phyloP scores from a whole-genome alignment of 2,797 vertebrate genomes.

The Synanceia verrucosa region DNA sequence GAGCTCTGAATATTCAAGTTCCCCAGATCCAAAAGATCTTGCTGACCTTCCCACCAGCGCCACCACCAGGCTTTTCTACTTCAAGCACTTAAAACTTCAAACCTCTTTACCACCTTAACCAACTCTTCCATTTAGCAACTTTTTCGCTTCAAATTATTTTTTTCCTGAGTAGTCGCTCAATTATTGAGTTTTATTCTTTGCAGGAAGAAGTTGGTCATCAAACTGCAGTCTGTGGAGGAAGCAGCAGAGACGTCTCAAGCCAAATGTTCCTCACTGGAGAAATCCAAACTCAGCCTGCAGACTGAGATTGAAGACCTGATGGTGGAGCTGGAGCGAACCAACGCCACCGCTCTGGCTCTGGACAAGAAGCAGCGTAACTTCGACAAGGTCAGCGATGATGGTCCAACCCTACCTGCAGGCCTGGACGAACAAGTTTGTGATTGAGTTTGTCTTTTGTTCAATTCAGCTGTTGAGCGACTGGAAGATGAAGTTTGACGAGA shows the following conservation, averaged over 20 bases:
- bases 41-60: not conserved
- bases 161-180: no score
- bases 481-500: constrained; percentile 90
- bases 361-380: constrained; percentile 93
- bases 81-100: not conserved
- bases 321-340: constrained; percentile 89
- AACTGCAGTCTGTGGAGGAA: constrained; percentile 89
- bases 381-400: constrained; percentile 80
- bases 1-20: not conserved
- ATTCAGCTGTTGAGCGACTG: constrained; percentile 85
- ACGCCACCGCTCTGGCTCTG: constrained; percentile 84
- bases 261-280: constrained; percentile 92
- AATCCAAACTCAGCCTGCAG: constrained; percentile 90
- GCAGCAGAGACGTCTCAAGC: constrained; percentile 85
- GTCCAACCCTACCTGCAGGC: rapidly evolving
- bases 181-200: no score
- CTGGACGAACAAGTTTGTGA: not conserved
- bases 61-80: not conserved
- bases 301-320: constrained; percentile 90
- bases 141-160: not conserved
- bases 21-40: not conserved
- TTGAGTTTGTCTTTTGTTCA: no score
- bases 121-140: no score
- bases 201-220: constrained; percentile 91
- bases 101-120: not conserved